phyloP scores from a whole-genome alignment of 1,140 invertebrate genomes.

The Triops longicaudatus region DNA sequence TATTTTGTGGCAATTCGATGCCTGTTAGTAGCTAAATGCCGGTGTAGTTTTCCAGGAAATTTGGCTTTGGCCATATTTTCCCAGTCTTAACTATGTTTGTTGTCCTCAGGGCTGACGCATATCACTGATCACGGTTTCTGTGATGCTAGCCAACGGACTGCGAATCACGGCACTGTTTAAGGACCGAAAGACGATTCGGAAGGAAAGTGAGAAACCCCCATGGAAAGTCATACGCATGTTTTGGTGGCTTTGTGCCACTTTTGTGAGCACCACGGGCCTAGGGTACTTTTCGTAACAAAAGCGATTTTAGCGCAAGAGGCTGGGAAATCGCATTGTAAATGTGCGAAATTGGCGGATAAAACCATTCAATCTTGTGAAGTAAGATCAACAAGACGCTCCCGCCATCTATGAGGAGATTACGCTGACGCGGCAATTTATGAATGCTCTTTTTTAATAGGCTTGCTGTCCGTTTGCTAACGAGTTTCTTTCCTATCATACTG shows the following conservation, averaged over 20 bases:
- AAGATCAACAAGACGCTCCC: not conserved
- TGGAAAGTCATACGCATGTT: not conserved
- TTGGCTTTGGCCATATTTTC: slow-evolving; percentile 34
- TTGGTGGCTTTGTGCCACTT: not conserved
- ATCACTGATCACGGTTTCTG: not conserved
- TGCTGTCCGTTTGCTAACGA: not conserved
- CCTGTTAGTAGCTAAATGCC: slow-evolving; percentile 33
- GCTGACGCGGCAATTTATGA: not conserved
- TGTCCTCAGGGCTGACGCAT: slow-evolving; percentile 17
- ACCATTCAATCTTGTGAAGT: not conserved
- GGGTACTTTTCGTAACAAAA: not conserved
- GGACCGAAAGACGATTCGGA: not conserved
- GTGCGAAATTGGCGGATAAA: not conserved
- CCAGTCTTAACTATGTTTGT: slow-evolving; percentile 23
- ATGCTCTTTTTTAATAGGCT: not conserved
- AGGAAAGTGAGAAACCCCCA: not conserved
- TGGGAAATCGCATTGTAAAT: not conserved
- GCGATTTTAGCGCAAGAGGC: not conserved
- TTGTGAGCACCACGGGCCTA: not conserved
- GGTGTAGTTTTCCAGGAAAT: slow-evolving; percentile 36
- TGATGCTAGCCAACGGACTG: too few relatives aligned
- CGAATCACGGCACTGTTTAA: too few relatives aligned
- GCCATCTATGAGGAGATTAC: not conserved
- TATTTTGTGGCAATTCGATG: slow-evolving; percentile 34
- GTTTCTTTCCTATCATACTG: not conserved